Percentiles rank a stretch among this genome's conserved stretches.
These are phyloP conservation scores for Chromis chromis DNA, from an alignment of 2,797 vertebrate species.

Conservation along the genomic window DNA sequence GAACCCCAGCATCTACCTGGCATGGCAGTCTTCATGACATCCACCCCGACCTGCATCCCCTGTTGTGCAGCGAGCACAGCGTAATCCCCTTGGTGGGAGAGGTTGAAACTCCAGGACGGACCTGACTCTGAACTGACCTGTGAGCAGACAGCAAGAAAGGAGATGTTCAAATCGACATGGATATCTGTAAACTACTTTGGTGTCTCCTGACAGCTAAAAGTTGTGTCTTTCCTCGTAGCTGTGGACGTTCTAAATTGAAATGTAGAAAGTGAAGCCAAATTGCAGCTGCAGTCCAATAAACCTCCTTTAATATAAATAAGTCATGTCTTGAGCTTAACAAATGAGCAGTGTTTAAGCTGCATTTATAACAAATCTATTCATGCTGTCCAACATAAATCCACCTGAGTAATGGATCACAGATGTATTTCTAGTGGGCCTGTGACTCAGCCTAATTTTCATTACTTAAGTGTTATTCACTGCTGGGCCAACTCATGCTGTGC, in stretches of 20 bases:
- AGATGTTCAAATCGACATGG: not conserved
- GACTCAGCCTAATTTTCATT: not conserved
- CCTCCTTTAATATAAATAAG: not conserved
- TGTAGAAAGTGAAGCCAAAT: not conserved
- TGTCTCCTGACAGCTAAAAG: not conserved
- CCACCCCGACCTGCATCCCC: constrained; percentile 91
- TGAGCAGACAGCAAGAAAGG: not conserved
- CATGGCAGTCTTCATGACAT: constrained; percentile 93
- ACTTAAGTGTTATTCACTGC: not conserved
- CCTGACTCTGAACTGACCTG: constrained; percentile 57
- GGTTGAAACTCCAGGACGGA: constrained; percentile 90
- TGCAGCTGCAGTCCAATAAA: not conserved
- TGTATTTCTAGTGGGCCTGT: too few relatives aligned
- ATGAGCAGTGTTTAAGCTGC: not conserved
- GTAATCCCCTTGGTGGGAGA: constrained; percentile 97
- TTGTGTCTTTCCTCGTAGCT: too few relatives aligned
- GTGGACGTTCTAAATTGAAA: too few relatives aligned
- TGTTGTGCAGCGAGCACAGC: constrained; percentile 93
- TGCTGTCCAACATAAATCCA: not conserved
- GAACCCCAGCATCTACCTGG: constrained; percentile 85
- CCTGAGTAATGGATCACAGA: not conserved
- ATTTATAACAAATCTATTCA: not conserved
- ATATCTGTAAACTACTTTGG: not conserved
- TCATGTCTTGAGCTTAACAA: not conserved
- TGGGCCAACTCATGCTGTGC: not conserved